Conservation (phyloP, 2,888 invertebrate genomes). For the Drosophila pullipes region DNA sequence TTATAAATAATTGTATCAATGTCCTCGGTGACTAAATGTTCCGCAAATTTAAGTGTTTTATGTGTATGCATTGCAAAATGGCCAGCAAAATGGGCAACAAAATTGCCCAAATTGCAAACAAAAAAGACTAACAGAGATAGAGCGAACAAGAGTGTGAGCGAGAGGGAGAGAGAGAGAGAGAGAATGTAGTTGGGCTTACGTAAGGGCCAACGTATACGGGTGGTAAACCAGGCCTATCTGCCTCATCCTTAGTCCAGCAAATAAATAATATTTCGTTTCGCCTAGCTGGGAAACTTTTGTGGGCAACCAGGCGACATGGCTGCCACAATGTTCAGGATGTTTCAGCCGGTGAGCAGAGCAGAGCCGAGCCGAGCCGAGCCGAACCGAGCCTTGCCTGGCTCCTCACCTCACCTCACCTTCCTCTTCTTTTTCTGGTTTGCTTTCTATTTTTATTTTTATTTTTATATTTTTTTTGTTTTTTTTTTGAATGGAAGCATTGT, state of each 20-base stretch:
- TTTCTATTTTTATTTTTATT: not conserved
- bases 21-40: not conserved
- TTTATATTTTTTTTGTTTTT: slow-evolving; percentile 5
- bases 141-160: not conserved
- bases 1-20: not conserved
- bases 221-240: slow-evolving; percentile 23
- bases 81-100: slow-evolving; percentile 52
- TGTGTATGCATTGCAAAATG: slow-evolving; percentile 55
- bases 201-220: slow-evolving; percentile 13
- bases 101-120: slow-evolving; percentile 56
- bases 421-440: slow-evolving; percentile 1
- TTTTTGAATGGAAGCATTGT: slow-evolving; percentile 25
- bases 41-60: slow-evolving; percentile 57
- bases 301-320: slow-evolving; percentile 52
- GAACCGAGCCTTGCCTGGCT: slow-evolving; percentile 22
- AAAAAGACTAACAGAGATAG: slow-evolving; percentile 13
- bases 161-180: not conserved
- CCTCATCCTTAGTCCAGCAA: slow-evolving; percentile 29
- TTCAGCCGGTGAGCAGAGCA: slow-evolving; percentile 21
- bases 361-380: not conserved
- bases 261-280: slow-evolving; percentile 69
- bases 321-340: slow-evolving; percentile 37
- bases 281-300: slow-evolving; percentile 41
- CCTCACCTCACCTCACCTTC: slow-evolving; percentile 12
- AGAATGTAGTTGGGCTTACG: not conserved